phyloP scores from a whole-genome alignment of 2,888 invertebrate genomes.

The Octonoba sinensis region DNA sequence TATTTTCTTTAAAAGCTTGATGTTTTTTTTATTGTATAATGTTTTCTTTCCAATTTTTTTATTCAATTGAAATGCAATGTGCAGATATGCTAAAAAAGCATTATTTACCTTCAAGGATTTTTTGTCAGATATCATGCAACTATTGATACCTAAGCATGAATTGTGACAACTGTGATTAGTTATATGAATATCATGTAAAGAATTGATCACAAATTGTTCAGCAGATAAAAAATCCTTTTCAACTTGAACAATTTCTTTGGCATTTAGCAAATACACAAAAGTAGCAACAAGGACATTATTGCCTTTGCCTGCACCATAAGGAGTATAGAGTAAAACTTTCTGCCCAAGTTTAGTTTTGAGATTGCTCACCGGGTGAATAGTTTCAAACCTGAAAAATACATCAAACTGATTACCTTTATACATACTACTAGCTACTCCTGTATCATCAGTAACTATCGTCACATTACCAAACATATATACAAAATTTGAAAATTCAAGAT shows the following conservation, averaged over 20 bases:
- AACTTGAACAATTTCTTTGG: not conserved
- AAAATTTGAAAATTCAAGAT: constrained; percentile 2
- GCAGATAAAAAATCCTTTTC: constrained; percentile 1
- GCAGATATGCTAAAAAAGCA: too few relatives aligned
- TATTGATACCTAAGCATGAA: too few relatives aligned
- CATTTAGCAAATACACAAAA: constrained; percentile 25
- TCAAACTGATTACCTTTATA: not conserved
- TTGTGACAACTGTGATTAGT: too few relatives aligned
- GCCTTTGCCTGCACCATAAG: constrained; percentile 1
- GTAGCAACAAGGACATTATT: constrained; percentile 13
- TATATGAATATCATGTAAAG: too few relatives aligned
- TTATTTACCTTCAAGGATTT: too few relatives aligned
- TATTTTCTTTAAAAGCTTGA: too few relatives aligned
- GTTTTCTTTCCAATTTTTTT: too few relatives aligned
- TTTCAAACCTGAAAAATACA: constrained; percentile 19
- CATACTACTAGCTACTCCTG: constrained; percentile 16
- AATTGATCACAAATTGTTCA: constrained; percentile 13
- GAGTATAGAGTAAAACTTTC: constrained; percentile 25
- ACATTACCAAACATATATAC: constrained; percentile 40
- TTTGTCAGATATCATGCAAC: too few relatives aligned
- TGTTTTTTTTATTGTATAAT: too few relatives aligned
- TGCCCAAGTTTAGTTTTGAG: not conserved
- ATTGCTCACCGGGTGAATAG: not conserved
- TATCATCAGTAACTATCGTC: not conserved
- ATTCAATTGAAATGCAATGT: too few relatives aligned